These are phyloP conservation scores for Lissocephala sabroskyi DNA, from an alignment of 2,888 invertebrate species.

Conservation along the genomic window DNA sequence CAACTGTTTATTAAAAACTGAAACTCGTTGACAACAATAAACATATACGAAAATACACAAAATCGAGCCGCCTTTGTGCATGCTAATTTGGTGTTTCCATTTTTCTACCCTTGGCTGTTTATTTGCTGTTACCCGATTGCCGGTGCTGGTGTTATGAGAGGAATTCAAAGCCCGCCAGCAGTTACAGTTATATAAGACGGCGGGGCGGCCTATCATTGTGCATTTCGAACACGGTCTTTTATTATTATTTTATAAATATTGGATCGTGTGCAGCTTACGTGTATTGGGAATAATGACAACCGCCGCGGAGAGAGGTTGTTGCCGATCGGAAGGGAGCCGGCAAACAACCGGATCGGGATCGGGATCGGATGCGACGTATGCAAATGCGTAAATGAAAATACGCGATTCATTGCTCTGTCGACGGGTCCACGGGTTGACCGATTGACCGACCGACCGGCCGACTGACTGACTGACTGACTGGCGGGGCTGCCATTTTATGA, in stretches of 20 bases:
- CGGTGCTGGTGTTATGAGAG: background rate
- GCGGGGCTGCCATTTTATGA: conserved; percentile 34
- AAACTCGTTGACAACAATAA: conserved; percentile 13
- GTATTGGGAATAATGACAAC: too few species aligned
- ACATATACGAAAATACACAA: conserved; percentile 16
- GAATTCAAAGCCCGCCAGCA: background rate
- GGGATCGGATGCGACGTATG: too few species aligned
- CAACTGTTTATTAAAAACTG: conserved; percentile 50
- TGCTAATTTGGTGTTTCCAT: conserved; percentile 33
- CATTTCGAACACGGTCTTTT: background rate
- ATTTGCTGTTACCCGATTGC: background rate
- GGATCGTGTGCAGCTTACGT: too few species aligned
- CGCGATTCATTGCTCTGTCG: too few species aligned
- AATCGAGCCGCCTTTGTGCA: conserved; percentile 35
- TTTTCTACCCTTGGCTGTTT: background rate
- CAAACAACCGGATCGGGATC: too few species aligned
- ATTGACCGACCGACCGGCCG: too few species aligned
- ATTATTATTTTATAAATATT: too few species aligned
- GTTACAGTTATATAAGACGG: conserved; percentile 3
- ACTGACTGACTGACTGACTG: too few species aligned
- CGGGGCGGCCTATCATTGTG: conserved; percentile 1
- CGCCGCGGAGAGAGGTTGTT: too few species aligned
- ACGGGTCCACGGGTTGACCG: too few species aligned
- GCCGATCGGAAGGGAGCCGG: too few species aligned
- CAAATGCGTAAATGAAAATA: too few species aligned